These are phyloP conservation scores for Schizopygopsis pylzovi DNA, from an alignment of 2,797 vertebrate species.

Conservation along the genomic window DNA sequence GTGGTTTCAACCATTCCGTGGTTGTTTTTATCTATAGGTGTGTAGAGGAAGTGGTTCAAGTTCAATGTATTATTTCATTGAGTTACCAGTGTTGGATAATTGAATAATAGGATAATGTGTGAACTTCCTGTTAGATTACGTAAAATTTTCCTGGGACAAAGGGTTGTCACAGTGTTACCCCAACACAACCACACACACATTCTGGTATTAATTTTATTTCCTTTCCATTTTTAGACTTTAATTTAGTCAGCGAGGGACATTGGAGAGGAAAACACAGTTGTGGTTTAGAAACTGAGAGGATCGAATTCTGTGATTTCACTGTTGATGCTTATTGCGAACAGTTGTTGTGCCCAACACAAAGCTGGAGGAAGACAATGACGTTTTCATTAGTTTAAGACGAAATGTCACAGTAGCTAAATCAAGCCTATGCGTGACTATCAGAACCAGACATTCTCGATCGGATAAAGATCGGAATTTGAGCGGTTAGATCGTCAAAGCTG, in stretches of 20 bases:
- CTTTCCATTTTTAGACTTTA: conserved; percentile 18
- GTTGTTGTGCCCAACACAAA: conserved; percentile 71
- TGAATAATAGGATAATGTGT: conserved; percentile 2
- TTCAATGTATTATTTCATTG: background rate
- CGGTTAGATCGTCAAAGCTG: conserved; percentile 24
- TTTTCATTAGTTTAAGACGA: conserved; percentile 70
- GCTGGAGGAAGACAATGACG: conserved; percentile 32
- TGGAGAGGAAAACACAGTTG: conserved; percentile 10
- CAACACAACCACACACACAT: conserved; percentile 24
- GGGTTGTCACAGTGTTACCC: background rate
- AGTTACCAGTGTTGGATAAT: background rate
- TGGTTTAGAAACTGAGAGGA: conserved; percentile 54
- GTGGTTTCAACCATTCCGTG: background rate
- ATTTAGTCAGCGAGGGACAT: conserved; percentile 36
- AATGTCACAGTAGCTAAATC: conserved; percentile 78
- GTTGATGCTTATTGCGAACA: conserved; percentile 72
- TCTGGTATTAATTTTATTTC: conserved; percentile 48
- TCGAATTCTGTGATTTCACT: conserved; percentile 73
- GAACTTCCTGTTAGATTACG: background rate
- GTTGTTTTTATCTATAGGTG: background rate
- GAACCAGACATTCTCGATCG: conserved; percentile 31
- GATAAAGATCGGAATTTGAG: conserved; percentile 33
- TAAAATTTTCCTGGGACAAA: background rate
- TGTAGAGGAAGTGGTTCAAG: background rate
- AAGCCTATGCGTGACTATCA: conserved; percentile 46